Percentiles rank a stretch among this genome's conserved stretches.
These are phyloP conservation scores for Megaceryle alcyon DNA, from an alignment of 2,797 vertebrate species.

Conservation along the genomic window DNA sequence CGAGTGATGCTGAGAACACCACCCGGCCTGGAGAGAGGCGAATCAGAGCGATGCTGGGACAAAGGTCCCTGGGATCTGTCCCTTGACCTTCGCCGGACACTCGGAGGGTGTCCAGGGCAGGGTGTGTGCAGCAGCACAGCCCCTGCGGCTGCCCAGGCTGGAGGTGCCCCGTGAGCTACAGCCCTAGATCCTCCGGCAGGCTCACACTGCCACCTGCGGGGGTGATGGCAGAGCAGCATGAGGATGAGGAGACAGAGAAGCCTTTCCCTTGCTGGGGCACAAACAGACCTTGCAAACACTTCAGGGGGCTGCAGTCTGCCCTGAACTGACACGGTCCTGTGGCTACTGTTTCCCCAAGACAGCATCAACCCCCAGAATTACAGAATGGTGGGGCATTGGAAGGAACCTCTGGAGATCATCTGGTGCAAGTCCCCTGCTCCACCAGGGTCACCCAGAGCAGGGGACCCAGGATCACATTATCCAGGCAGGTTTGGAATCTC, in stretches of 20 bases:
- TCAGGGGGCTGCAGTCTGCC: too few relatives aligned
- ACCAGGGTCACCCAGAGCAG: not conserved
- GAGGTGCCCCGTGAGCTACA: not conserved
- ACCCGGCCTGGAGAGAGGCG: not conserved
- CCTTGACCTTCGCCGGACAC: accelerated
- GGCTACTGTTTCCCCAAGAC: not conserved
- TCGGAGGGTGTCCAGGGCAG: accelerated
- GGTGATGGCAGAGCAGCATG: not conserved
- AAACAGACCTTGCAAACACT: accelerated
- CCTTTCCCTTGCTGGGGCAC: not conserved
- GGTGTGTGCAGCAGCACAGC: accelerated
- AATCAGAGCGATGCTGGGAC: not conserved
- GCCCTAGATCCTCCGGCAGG: not conserved
- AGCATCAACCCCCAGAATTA: not conserved
- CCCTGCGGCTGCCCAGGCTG: not conserved
- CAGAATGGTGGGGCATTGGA: too few relatives aligned
- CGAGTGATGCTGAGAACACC: not conserved
- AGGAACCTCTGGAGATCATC: not conserved
- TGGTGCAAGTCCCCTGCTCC: not conserved
- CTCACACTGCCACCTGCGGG: conserved; percentile 48
- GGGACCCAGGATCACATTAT: not conserved
- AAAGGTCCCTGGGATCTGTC: not conserved
- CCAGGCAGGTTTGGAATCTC: not conserved
- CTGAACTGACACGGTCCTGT: accelerated
- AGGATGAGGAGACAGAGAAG: not conserved